Percentiles rank a stretch among this genome's conserved stretches.
phyloP scores from a whole-genome alignment of 2,797 vertebrate species.

The Paramormyrops hopkinsi region DNA sequence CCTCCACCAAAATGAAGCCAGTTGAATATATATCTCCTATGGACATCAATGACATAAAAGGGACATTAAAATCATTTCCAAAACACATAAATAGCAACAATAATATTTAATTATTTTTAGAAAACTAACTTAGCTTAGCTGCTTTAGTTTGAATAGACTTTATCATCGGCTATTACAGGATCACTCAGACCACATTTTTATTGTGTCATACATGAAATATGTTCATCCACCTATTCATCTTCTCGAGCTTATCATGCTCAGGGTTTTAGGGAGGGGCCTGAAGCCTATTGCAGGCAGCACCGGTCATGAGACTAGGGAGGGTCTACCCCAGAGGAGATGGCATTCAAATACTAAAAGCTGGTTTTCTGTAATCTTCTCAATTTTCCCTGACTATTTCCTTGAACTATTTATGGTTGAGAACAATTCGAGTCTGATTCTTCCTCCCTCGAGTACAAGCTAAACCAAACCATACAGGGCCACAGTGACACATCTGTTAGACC shows the following conservation, averaged over 20 bases:
- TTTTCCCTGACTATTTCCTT: too few species aligned
- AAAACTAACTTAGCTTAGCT: not conserved
- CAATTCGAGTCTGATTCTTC: not conserved
- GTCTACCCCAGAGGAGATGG: not conserved
- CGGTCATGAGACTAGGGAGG: not conserved
- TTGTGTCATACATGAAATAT: not conserved
- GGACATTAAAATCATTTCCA: not conserved
- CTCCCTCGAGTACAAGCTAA: not conserved
- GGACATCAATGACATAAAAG: not conserved
- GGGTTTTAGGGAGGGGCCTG: not conserved
- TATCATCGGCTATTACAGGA: not conserved
- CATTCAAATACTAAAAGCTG: not conserved
- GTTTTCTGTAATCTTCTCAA: too few species aligned
- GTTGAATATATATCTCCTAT: conserved; percentile 25
- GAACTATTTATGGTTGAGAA: not conserved
- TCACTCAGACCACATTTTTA: not conserved
- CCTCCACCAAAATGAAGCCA: conserved; percentile 21
- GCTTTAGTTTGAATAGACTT: not conserved
- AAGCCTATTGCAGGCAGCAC: not conserved
- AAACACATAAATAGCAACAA: not conserved
- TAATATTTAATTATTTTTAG: not conserved
- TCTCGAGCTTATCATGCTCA: not conserved
- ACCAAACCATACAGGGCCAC: not conserved
- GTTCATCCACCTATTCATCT: not conserved
- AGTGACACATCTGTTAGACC: not conserved